Percentiles rank a stretch among this genome's conserved stretches.
Conservation (phyloP, 2,797 vertebrate species). For the Rhadinocentrus ornatus region DNA sequence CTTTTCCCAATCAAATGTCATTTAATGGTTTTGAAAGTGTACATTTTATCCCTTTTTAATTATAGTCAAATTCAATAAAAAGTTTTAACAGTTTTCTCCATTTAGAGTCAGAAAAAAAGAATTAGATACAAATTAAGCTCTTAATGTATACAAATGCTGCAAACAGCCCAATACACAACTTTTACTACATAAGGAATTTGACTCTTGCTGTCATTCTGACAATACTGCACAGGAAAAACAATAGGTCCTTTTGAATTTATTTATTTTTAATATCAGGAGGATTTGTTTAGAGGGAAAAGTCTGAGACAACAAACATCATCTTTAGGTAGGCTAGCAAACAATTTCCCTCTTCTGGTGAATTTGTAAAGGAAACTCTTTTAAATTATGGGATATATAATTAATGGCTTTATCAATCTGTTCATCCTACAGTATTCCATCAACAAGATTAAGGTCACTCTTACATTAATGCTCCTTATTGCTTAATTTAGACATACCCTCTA, state of each 20-base stretch:
- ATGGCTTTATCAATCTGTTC: background rate
- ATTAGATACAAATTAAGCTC: background rate
- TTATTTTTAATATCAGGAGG: background rate
- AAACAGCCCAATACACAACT: background rate
- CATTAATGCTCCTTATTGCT: background rate
- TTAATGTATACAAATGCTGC: background rate
- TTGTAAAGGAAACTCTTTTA: background rate
- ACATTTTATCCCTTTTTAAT: slow-evolving; percentile 1
- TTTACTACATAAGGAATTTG: background rate
- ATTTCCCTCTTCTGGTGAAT: background rate
- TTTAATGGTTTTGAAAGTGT: slow-evolving; percentile 2
- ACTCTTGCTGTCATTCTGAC: background rate
- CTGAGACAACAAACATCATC: background rate
- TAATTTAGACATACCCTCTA: background rate
- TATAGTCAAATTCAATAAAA: too few relatives aligned
- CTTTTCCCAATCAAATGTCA: background rate
- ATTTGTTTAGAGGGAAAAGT: background rate
- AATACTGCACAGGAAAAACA: background rate
- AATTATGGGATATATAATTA: background rate
- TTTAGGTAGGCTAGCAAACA: background rate
- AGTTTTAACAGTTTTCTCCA: background rate
- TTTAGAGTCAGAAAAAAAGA: background rate
- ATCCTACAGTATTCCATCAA: background rate
- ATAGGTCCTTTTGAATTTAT: background rate
- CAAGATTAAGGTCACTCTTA: background rate